These are phyloP conservation scores for Sebastes minor DNA, from an alignment of 2,797 vertebrate genomes.

Conservation along the genomic window DNA sequence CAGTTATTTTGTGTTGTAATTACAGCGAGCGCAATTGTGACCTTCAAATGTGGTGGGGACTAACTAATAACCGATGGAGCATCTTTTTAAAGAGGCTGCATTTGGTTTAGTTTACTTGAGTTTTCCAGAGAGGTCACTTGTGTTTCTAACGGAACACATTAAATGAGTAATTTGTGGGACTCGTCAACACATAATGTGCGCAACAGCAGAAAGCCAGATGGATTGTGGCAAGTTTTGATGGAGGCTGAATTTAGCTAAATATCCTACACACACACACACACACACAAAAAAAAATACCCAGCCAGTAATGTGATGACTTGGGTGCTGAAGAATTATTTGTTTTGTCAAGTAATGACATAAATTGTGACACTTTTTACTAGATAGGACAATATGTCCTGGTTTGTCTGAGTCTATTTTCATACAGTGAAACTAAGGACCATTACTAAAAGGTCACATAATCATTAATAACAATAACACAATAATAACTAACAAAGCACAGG, in stretches of 20 bases:
- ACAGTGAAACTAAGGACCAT: neutral
- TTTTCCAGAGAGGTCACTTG: constrained; percentile 37
- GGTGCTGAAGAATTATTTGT: neutral
- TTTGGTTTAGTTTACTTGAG: constrained; percentile 50
- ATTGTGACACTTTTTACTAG: neutral
- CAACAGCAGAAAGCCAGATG: constrained; percentile 40
- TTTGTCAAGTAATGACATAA: neutral
- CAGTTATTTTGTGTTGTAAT: constrained; percentile 65
- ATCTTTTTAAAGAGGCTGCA: constrained; percentile 32
- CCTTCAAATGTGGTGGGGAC: constrained; percentile 64
- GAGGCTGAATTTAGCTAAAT: neutral
- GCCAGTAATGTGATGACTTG: neutral
- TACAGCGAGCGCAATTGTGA: constrained; percentile 55
- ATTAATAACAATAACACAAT: neutral
- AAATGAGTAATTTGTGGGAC: constrained; percentile 46
- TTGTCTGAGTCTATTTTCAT: neutral
- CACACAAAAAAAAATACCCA: too few species aligned
- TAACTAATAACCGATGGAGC: constrained; percentile 61
- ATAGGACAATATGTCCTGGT: neutral
- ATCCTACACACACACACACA: neutral
- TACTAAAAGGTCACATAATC: neutral
- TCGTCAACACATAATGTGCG: constrained; percentile 1
- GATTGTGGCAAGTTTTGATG: constrained; percentile 30
- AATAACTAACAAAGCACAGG: neutral
- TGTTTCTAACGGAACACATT: constrained; percentile 43